These are phyloP conservation scores for Platyscapa corneri DNA, from an alignment of 1,140 invertebrate genomes.

Conservation along the genomic window DNA sequence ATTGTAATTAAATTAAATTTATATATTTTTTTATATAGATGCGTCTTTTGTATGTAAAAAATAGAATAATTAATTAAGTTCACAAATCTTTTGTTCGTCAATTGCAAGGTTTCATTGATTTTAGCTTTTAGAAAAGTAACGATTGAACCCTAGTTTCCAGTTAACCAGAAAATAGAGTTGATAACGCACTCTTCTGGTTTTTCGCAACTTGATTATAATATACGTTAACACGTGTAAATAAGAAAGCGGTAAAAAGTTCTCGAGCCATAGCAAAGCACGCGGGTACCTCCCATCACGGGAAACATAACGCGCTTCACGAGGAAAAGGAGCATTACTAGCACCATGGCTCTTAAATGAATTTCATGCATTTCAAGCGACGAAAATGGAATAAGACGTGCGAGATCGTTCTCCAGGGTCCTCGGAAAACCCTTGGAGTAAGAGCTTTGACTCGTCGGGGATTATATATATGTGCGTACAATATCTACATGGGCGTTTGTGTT, in stretches of 20 bases:
- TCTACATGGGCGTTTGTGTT: too few relatives aligned
- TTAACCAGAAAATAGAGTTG: too few relatives aligned
- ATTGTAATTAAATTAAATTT: neutral
- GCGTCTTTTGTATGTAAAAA: too few relatives aligned
- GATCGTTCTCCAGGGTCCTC: conserved; percentile 46
- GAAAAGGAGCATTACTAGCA: neutral
- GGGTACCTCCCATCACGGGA: neutral
- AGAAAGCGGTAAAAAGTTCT: neutral
- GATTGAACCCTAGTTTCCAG: too few relatives aligned
- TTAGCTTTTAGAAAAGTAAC: too few relatives aligned
- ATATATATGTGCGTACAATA: neutral
- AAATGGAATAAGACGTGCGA: conserved; percentile 52
- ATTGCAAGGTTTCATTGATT: too few relatives aligned
- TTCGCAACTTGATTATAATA: neutral
- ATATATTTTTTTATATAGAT: neutral
- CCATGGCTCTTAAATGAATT: conserved; percentile 53
- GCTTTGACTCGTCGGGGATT: neutral
- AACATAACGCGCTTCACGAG: neutral
- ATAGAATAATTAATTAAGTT: too few relatives aligned
- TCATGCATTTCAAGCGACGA: conserved; percentile 56
- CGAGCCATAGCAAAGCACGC: neutral
- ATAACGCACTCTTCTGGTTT: too few relatives aligned
- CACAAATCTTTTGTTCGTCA: too few relatives aligned
- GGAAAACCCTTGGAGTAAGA: neutral
- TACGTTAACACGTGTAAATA: neutral